Evolutionary conservation across 2,888 invertebrate genomes (phyloP), one percentile per base, ranked within the genome.

Genomic region (Sphaerophoria taeniata): DNA sequence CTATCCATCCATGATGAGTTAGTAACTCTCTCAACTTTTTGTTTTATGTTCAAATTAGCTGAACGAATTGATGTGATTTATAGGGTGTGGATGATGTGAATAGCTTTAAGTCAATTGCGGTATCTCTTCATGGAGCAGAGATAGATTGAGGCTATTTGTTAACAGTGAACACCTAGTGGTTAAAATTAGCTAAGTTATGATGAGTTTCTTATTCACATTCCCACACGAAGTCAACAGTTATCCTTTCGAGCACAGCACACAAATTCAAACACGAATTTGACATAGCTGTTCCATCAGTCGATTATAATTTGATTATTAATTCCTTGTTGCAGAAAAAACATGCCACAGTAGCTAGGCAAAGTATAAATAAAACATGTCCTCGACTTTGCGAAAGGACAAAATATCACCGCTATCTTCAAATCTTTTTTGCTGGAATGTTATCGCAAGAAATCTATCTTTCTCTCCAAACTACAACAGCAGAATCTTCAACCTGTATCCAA

Each of bases 61-160:
- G 65, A 85, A 85, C 80, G 81, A 81, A 85, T 85, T 81, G 85
- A n/a, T 81, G 81, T 85, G 85, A 85, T 85, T 85, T 81, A 85
- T 85, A 69, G 85, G 85, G 85, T 85, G 85, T 73, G 80, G 80
- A 85, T 85, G 85, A 77, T 81, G 85, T 69, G 85, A 63, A 60
- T 60, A 72, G 76, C 81, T 77, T 61, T 60, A 60, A 79, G 71
- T 79, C 84, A 75, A 65, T 84, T 75, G 79, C 47, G 14, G 34
- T n/a, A 31, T 6, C 39, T 39, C 58, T 58, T 58, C 39, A n/a
- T 39, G 16, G 16, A 39, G 1, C 51, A 56, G 55, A 47, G 81
- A 85, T 76, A 53, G 85, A 81, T 76, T 81, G 81, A 58, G 80
- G 85, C 80, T 85, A 85, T 85, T 85, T 85, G 85, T 85, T 85